Percentiles rank a stretch among this genome's conserved stretches.
Conservation (phyloP, 2,888 invertebrate genomes). For the Hetaerina titia region DNA sequence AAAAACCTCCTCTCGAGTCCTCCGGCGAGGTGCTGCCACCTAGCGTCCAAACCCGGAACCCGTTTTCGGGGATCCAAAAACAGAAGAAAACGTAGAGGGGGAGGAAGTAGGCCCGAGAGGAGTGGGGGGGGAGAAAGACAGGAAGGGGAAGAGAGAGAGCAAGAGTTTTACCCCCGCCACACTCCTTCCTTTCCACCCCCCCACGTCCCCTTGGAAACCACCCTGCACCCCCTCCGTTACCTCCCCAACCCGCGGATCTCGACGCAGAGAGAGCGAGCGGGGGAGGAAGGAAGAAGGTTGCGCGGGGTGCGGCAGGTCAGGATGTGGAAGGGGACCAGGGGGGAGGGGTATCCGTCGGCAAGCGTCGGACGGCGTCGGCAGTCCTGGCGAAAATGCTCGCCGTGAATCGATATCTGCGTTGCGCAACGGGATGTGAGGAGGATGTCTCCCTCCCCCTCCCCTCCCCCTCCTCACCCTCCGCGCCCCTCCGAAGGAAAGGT, state of each 20-base stretch:
- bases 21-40: not conserved
- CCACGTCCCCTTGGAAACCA: not conserved
- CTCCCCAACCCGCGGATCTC: not conserved
- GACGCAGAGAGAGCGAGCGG: not conserved
- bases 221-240: not conserved
- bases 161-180: not conserved
- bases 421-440: not conserved
- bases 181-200: not conserved
- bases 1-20: not conserved
- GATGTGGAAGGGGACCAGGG: slow-evolving; percentile 79
- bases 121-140: slow-evolving; percentile 69
- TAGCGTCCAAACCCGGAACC: not conserved
- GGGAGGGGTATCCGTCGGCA: slow-evolving; percentile 78
- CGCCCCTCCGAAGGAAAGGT: too few species aligned
- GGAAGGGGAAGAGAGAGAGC: slow-evolving; percentile 9
- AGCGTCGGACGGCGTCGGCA: slow-evolving; percentile 74
- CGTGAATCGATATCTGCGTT: slow-evolving; percentile 40
- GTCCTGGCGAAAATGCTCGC: slow-evolving; percentile 71
- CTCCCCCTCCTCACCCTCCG: not conserved
- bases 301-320: slow-evolving; percentile 74
- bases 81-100: not conserved
- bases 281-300: slow-evolving; percentile 39
- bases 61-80: not conserved
- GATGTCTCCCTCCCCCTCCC: not conserved
- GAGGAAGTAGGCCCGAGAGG: slow-evolving; percentile 50